These are phyloP conservation scores for Chauna torquata DNA, from an alignment of 2,113 vertebrate species.

Conservation along the genomic window DNA sequence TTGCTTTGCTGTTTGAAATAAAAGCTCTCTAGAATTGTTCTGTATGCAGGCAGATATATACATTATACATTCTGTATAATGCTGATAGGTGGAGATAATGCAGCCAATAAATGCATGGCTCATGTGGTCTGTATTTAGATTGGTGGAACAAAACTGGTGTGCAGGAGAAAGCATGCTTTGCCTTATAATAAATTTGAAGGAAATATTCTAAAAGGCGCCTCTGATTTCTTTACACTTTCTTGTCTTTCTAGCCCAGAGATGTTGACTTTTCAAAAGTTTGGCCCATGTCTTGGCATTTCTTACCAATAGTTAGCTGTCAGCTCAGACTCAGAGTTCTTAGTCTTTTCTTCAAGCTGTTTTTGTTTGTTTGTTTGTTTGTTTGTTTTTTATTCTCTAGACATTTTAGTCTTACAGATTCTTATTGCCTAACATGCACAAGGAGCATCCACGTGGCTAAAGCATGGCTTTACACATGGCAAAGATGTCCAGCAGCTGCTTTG, in stretches of 20 bases:
- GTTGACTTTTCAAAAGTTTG: background rate
- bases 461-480: background rate
- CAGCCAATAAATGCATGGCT: background rate
- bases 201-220: background rate
- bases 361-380: background rate
- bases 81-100: background rate
- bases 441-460: background rate
- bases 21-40: background rate
- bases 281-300: background rate
- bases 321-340: background rate
- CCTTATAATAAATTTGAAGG: background rate
- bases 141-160: background rate
- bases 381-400: too few species aligned
- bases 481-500: background rate
- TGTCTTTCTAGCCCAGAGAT: background rate
- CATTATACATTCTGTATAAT: too few species aligned
- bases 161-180: background rate
- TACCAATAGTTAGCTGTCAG: background rate
- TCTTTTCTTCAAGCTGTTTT: background rate
- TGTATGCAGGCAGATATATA: background rate
- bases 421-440: rapidly evolving
- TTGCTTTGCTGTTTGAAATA: background rate
- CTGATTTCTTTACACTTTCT: background rate
- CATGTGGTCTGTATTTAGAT: background rate
- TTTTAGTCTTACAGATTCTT: background rate